These are phyloP conservation scores for Nudaria mundana DNA, from an alignment of 2,888 invertebrate species.

Conservation along the genomic window DNA sequence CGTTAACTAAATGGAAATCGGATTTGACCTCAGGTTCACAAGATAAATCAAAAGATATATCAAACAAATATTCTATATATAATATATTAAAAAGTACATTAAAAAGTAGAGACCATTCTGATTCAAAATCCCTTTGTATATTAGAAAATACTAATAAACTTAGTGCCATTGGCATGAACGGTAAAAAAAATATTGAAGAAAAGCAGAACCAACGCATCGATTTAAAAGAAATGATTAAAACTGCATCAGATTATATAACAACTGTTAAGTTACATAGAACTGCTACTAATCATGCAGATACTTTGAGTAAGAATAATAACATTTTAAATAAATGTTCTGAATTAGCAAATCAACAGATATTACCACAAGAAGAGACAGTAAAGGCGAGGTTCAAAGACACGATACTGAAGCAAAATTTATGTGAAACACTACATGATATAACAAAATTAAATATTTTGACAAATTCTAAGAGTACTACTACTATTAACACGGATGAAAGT, in stretches of 20 bases:
- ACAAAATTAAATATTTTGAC: slow-evolving; percentile 1
- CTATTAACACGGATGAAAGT: slow-evolving; percentile 6
- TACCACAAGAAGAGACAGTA: slow-evolving; percentile 5
- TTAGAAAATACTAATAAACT: slow-evolving; percentile 4
- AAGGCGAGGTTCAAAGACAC: slow-evolving; percentile 9
- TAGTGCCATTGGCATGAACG: background rate
- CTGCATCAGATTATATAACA: slow-evolving; percentile 59
- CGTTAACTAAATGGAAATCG: slow-evolving; percentile 47
- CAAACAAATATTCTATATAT: background rate
- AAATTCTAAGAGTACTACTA: slow-evolving; percentile 5
- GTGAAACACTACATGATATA: background rate
- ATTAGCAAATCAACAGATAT: background rate
- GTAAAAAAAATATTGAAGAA: slow-evolving; percentile 1
- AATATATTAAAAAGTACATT: slow-evolving; percentile 4
- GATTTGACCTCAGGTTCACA: slow-evolving; percentile 24
- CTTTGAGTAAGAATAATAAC: slow-evolving; percentile 6
- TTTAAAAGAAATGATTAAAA: slow-evolving; percentile 24
- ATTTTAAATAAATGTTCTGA: background rate
- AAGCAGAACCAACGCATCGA: too few species aligned
- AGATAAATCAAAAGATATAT: slow-evolving; percentile 12
- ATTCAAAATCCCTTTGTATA: slow-evolving; percentile 7
- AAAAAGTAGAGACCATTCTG: slow-evolving; percentile 2
- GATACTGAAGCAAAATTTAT: slow-evolving; percentile 4
- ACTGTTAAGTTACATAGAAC: slow-evolving; percentile 60
- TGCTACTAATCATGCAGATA: slow-evolving; percentile 37